Percentiles rank a stretch among this genome's conserved stretches.
Evolutionary conservation across 1,140 invertebrate species (phyloP).

Genomic region (Drosophila littoralis): DNA sequence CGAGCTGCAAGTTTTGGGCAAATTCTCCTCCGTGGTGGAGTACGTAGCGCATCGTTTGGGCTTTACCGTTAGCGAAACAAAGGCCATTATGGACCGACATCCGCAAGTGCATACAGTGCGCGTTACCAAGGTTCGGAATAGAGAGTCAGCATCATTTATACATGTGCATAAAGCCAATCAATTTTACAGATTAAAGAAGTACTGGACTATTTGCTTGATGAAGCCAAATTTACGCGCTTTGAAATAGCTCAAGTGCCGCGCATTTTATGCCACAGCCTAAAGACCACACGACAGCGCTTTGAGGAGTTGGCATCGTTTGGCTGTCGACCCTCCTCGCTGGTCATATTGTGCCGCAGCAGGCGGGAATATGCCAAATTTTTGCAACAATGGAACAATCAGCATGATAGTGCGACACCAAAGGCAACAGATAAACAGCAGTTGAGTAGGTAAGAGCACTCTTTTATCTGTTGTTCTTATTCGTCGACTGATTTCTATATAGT

Average conservation of each 20-base stretch:
- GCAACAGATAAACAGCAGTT: neutral
- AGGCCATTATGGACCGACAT: conserved; percentile 83
- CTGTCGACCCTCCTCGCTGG: conserved; percentile 83
- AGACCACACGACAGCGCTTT: conserved; percentile 85
- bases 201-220: conserved; percentile 85
- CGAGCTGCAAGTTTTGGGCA: conserved; percentile 84
- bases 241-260: conserved; percentile 85
- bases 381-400: conserved; percentile 55
- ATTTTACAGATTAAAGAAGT: conserved; percentile 84
- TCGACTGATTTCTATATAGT: conserved; percentile 11
- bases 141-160: neutral
- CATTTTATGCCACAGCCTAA: conserved; percentile 85
- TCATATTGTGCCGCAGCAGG: conserved; percentile 85
- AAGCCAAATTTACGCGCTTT: conserved; percentile 83
- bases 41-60: conserved; percentile 85
- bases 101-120: conserved; percentile 84
- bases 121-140: conserved; percentile 82
- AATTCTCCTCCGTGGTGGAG: conserved; percentile 81
- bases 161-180: neutral
- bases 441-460: neutral
- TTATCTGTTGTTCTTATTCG: neutral
- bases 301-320: conserved; percentile 83
- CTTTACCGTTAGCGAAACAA: conserved; percentile 79
- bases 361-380: conserved; percentile 84
- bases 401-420: neutral